phyloP scores from a whole-genome alignment of 2,797 vertebrate genomes.

The Babyrousa celebensis region DNA sequence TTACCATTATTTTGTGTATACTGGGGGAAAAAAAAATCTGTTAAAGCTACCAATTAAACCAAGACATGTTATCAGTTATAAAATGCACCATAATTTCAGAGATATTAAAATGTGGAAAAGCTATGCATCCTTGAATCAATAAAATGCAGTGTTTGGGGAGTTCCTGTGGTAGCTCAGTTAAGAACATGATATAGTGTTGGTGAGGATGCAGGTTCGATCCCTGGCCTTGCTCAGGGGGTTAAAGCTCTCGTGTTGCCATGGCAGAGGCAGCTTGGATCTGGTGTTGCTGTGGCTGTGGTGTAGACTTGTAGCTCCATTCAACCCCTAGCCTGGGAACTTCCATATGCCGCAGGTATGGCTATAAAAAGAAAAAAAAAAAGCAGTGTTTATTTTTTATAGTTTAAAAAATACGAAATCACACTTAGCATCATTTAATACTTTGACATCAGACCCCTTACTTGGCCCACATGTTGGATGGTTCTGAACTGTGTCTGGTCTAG shows the following conservation, averaged over 20 bases:
- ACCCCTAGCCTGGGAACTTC: too few relatives aligned
- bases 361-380: background rate
- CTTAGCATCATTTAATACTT: background rate
- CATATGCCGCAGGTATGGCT: too few relatives aligned
- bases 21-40: background rate
- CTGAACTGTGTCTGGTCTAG: background rate
- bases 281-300: too few relatives aligned
- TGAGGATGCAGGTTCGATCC: too few relatives aligned
- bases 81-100: conserved; percentile 34
- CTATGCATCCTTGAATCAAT: conserved; percentile 3
- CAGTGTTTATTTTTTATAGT: conserved; percentile 3
- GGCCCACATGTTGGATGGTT: background rate
- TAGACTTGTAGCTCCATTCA: too few relatives aligned
- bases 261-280: too few relatives aligned
- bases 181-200: too few relatives aligned
- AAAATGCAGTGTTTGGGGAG: too few relatives aligned
- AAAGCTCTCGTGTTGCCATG: too few relatives aligned
- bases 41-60: conserved; percentile 15
- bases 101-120: background rate
- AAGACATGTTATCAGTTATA: background rate
- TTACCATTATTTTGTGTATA: background rate
- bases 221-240: too few relatives aligned
- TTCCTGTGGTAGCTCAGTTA: too few relatives aligned
- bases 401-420: conserved; percentile 37
- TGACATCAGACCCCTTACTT: background rate